A percentile compares a stretch with the other conserved stretches of the same genome.
Conservation (phyloP, 92 coral and sea anemone genomes). For the Epizoanthus stellaris region DNA sequence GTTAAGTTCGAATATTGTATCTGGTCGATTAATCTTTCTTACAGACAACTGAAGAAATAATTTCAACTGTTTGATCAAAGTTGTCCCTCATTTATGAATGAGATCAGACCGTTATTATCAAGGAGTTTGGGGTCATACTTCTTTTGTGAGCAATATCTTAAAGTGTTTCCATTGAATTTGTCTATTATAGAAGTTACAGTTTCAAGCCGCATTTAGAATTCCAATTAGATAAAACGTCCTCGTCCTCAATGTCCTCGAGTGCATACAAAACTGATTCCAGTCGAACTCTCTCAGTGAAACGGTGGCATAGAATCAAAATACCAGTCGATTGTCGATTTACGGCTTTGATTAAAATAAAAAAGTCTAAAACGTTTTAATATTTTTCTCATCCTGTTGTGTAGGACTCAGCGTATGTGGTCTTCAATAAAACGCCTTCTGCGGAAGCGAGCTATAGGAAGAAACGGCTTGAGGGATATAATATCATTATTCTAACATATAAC, state of each 20-base stretch:
- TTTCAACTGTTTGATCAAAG: constrained; percentile 6
- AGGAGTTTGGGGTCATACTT: constrained; percentile 23
- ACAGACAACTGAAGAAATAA: background rate
- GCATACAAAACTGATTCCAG: background rate
- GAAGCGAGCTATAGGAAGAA: constrained; percentile 26
- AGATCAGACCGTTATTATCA: background rate
- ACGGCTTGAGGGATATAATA: constrained; percentile 11
- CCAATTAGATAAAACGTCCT: background rate
- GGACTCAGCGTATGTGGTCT: constrained; percentile 29
- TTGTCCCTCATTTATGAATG: constrained; percentile 1
- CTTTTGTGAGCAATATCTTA: constrained; percentile 14
- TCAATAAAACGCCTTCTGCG: constrained; percentile 37
- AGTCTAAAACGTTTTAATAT: constrained; percentile 9
- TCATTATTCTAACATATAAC: constrained; percentile 10
- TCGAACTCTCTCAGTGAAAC: constrained; percentile 27
- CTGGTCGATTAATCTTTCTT: background rate
- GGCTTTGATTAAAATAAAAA: constrained; percentile 30
- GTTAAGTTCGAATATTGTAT: background rate
- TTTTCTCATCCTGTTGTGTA: constrained; percentile 37
- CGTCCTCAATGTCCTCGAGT: background rate
- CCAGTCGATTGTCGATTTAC: background rate
- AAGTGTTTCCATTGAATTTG: constrained; percentile 25
- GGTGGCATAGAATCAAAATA: constrained; percentile 10
- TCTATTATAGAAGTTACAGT: constrained; percentile 32
- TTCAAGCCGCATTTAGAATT: constrained; percentile 16